Conservation (phyloP, 1,140 invertebrate genomes). For the Trypoxylus dichotomus region DNA sequence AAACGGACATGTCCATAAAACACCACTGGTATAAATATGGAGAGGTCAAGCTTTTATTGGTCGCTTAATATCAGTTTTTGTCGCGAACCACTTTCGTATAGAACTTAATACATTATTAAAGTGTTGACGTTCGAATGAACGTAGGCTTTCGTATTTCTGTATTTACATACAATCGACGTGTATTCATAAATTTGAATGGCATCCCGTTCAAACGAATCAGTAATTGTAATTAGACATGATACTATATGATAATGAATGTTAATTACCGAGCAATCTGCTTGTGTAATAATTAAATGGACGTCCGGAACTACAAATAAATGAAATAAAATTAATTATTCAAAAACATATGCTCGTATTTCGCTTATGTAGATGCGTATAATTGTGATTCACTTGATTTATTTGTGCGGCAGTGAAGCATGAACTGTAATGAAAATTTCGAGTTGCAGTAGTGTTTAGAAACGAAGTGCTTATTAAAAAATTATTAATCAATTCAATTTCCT, state of each 20-base stretch:
- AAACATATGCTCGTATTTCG: too few species aligned
- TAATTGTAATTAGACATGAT: background rate
- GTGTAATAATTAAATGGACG: background rate
- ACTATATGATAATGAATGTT: background rate
- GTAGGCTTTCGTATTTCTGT: background rate
- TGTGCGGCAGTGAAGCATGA: too few species aligned
- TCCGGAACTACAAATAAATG: background rate
- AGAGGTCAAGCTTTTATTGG: background rate
- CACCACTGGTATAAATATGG: background rate
- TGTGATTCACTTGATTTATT: too few species aligned
- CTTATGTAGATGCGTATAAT: too few species aligned
- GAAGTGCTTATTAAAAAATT: too few species aligned
- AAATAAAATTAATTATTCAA: conserved; percentile 2
- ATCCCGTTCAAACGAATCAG: background rate
- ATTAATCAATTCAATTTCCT: too few species aligned
- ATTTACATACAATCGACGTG: conserved; percentile 2
- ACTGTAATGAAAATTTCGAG: too few species aligned
- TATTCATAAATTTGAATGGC: conserved; percentile 12
- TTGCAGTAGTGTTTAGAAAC: too few species aligned
- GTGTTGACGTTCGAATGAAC: background rate
- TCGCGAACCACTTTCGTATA: conserved; percentile 9
- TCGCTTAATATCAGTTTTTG: background rate
- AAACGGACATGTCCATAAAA: background rate
- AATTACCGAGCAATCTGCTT: background rate
- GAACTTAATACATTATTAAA: conserved; percentile 9